Percentiles rank a stretch among this genome's conserved stretches.
phyloP scores from a whole-genome alignment of 2,113 vertebrate genomes.

The Chloroceryle aenea region DNA sequence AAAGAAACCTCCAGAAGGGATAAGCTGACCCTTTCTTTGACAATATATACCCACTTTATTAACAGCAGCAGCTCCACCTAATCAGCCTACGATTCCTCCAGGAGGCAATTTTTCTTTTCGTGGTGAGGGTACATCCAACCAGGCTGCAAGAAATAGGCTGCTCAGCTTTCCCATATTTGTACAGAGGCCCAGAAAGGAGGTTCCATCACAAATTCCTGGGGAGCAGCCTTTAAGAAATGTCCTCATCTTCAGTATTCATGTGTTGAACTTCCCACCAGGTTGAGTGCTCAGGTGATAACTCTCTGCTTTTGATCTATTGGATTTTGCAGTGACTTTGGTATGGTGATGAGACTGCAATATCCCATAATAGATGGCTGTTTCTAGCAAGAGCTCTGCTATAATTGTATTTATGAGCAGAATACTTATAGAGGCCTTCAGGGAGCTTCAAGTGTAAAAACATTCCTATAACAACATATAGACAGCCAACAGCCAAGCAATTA shows the following conservation, averaged over 20 bases:
- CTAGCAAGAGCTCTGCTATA: constrained; percentile 61
- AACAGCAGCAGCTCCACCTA: neutral
- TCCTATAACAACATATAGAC: constrained; percentile 65
- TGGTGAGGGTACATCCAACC: neutral
- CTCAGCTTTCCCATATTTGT: neutral
- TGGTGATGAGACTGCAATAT: constrained; percentile 66
- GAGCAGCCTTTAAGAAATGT: neutral
- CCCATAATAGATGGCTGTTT: constrained; percentile 66
- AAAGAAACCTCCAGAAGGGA: neutral
- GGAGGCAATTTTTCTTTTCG: neutral
- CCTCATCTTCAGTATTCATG: neutral
- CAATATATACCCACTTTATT: neutral
- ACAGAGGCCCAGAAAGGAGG: neutral
- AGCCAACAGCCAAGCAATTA: constrained; percentile 65
- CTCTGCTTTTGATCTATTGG: constrained; percentile 69
- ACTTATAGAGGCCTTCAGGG: constrained; percentile 69
- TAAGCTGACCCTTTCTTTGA: neutral
- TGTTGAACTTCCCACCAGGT: neutral
- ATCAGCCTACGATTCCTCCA: neutral
- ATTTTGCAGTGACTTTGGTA: constrained; percentile 63
- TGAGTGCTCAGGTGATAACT: constrained; percentile 52
- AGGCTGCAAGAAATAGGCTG: neutral
- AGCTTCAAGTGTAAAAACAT: constrained; percentile 66
- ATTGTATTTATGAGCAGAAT: constrained; percentile 76
- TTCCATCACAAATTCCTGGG: neutral